A percentile compares a stretch with the other conserved stretches of the same genome.
Conservation (phyloP, 2,797 vertebrate genomes). For the Lithobates pipiens region DNA sequence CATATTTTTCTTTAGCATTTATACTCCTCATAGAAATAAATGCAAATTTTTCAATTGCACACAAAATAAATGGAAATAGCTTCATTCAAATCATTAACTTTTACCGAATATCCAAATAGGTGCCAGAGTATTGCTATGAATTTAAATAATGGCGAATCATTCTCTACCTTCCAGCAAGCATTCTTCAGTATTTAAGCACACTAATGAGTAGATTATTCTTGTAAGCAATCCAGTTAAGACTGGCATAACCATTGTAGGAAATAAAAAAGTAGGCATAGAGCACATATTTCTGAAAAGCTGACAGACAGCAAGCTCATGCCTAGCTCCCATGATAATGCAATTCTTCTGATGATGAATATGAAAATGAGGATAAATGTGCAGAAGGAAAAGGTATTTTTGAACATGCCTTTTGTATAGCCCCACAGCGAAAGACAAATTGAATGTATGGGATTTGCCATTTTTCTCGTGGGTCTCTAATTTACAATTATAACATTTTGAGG, state of each 20-base stretch:
- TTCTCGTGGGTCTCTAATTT: slow-evolving; percentile 39
- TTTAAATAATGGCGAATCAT: slow-evolving; percentile 44
- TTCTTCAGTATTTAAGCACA: slow-evolving; percentile 29
- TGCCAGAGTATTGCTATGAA: slow-evolving; percentile 5
- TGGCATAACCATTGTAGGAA: slow-evolving; percentile 31
- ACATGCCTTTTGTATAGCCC: background rate
- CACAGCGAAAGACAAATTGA: slow-evolving; percentile 37
- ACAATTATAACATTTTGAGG: slow-evolving; percentile 34
- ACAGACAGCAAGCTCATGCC: slow-evolving; percentile 28
- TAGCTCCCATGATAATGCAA: slow-evolving; percentile 50
- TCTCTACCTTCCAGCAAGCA: slow-evolving; percentile 7
- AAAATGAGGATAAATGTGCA: slow-evolving; percentile 37
- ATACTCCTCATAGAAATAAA: slow-evolving; percentile 12
- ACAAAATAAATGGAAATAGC: slow-evolving; percentile 25
- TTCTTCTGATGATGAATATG: slow-evolving; percentile 49
- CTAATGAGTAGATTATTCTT: slow-evolving; percentile 54
- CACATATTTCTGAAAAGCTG: slow-evolving; percentile 30
- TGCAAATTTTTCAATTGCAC: slow-evolving; percentile 12
- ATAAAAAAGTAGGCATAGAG: slow-evolving; percentile 27
- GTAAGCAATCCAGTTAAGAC: slow-evolving; percentile 46
- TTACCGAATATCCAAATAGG: slow-evolving; percentile 31
- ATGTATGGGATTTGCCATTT: slow-evolving; percentile 25
- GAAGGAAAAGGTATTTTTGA: slow-evolving; percentile 26
- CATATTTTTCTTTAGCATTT: background rate
- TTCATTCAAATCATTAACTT: slow-evolving; percentile 35